These are phyloP conservation scores for Cynocephalus volans DNA, from an alignment of 2,113 vertebrate genomes.

Conservation along the genomic window DNA sequence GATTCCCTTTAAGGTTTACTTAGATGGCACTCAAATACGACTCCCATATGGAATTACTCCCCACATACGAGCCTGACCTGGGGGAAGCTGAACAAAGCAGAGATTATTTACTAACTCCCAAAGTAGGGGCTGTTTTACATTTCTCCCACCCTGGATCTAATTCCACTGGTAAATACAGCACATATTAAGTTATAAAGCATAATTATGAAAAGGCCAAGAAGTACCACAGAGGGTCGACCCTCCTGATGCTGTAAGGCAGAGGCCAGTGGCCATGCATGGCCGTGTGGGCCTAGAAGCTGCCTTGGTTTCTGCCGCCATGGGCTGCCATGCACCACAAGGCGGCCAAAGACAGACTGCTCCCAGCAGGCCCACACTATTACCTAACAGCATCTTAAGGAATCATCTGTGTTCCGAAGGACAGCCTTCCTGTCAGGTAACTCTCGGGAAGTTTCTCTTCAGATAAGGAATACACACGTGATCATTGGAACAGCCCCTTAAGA, in stretches of 20 bases:
- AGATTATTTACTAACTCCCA: slow-evolving; percentile 87
- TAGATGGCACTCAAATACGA: slow-evolving; percentile 84
- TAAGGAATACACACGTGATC: slow-evolving; percentile 16
- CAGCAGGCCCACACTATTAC: slow-evolving; percentile 74
- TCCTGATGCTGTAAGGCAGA: slow-evolving; percentile 61
- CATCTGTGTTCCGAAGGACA: slow-evolving; percentile 80
- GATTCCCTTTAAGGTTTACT: slow-evolving; percentile 85
- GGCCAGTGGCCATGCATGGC: neutral
- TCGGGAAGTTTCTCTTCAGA: slow-evolving; percentile 57
- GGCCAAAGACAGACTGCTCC: slow-evolving; percentile 78
- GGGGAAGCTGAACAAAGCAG: slow-evolving; percentile 85
- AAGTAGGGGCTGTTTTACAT: slow-evolving; percentile 83
- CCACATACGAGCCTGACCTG: slow-evolving; percentile 85
- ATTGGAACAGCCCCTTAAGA: neutral
- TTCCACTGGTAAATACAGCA: slow-evolving; percentile 85
- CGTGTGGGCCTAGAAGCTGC: slow-evolving; percentile 3
- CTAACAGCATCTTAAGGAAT: slow-evolving; percentile 64
- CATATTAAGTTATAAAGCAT: slow-evolving; percentile 81
- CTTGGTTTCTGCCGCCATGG: slow-evolving; percentile 74
- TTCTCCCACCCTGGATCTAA: slow-evolving; percentile 85
- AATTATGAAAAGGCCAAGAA: slow-evolving; percentile 74
- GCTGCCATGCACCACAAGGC: slow-evolving; percentile 71
- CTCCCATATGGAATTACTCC: slow-evolving; percentile 89
- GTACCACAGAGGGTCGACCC: slow-evolving; percentile 53
- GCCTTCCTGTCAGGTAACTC: slow-evolving; percentile 64